Conservation (phyloP, 64 coral and sea anemone species). For the Montipora efflorescens region DNA sequence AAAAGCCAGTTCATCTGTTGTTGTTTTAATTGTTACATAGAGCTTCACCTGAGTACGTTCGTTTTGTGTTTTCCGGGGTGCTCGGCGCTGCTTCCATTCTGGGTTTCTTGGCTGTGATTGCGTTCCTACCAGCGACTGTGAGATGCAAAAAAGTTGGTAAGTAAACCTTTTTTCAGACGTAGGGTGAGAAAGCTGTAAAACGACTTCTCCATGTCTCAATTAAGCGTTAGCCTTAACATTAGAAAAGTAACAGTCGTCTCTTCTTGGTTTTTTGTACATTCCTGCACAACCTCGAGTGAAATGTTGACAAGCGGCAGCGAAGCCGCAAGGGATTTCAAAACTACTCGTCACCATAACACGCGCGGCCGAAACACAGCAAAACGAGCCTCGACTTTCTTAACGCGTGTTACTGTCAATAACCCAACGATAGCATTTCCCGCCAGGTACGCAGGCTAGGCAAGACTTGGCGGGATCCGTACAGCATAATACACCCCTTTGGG, state of each 20-base stretch:
- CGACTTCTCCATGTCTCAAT: neutral
- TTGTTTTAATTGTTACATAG: neutral
- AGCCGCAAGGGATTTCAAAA: no score
- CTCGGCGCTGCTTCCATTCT: conserved; percentile 22
- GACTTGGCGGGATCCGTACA: no score
- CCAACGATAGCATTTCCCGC: no score
- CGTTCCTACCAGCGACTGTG: conserved; percentile 29
- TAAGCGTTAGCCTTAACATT: neutral
- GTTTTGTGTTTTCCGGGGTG: conserved; percentile 18
- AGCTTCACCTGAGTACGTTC: conserved; percentile 18
- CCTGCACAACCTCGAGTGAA: no score
- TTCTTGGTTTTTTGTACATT: neutral
- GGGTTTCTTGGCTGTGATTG: conserved; percentile 36
- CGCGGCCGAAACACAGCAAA: no score
- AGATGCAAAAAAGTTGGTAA: conserved; percentile 48
- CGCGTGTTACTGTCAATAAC: no score
- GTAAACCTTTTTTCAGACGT: neutral
- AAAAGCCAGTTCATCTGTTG: neutral
- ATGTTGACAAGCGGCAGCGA: no score
- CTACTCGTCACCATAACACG: no score
- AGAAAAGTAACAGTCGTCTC: no score
- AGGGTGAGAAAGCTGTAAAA: neutral
- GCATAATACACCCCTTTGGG: no score
- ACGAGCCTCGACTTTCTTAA: no score
- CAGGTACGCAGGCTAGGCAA: no score